Conservation (phyloP, 2,888 invertebrate species). For the Odontocolon sp. region DNA sequence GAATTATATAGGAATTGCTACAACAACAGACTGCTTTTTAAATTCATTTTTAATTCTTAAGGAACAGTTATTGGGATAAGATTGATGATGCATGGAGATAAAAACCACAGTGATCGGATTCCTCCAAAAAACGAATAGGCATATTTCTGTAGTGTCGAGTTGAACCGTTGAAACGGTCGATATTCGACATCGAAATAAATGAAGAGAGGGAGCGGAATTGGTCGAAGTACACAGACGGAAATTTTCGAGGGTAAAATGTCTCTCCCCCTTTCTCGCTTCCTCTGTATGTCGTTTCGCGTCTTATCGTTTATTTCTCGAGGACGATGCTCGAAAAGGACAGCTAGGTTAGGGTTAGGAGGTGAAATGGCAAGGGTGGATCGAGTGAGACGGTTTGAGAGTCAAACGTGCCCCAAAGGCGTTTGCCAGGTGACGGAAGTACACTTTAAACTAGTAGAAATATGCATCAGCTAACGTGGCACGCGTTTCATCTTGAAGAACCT, state of each 20-base stretch:
- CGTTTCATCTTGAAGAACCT: slow-evolving; percentile 26
- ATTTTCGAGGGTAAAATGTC: slow-evolving; percentile 39
- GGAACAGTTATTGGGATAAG: background rate
- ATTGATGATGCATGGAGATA: background rate
- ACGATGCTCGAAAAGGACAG: slow-evolving; percentile 38
- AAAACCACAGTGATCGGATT: slow-evolving; percentile 38
- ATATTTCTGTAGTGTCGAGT: slow-evolving; percentile 26
- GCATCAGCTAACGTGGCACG: slow-evolving; percentile 47
- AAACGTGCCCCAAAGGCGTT: slow-evolving; percentile 59
- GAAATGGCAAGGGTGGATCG: slow-evolving; percentile 14
- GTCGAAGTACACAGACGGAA: slow-evolving; percentile 23
- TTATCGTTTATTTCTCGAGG: slow-evolving; percentile 46
- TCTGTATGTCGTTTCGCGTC: slow-evolving; percentile 12
- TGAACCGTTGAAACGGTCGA: slow-evolving; percentile 61
- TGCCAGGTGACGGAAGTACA: slow-evolving; percentile 51
- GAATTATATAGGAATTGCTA: no score
- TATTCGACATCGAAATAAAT: slow-evolving; percentile 44
- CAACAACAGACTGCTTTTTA: no score
- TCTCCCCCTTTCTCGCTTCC: background rate
- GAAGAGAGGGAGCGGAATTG: slow-evolving; percentile 7
- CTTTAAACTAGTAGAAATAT: slow-evolving; percentile 48
- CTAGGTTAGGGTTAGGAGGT: slow-evolving; percentile 3
- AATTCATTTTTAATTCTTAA: no score
- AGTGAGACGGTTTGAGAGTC: slow-evolving; percentile 43
- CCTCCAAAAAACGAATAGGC: background rate